Evolutionary conservation across 2,113 vertebrate genomes (phyloP), one percentile per base, ranked within the genome.

Genomic region (Malurus cyaneus): DNA sequence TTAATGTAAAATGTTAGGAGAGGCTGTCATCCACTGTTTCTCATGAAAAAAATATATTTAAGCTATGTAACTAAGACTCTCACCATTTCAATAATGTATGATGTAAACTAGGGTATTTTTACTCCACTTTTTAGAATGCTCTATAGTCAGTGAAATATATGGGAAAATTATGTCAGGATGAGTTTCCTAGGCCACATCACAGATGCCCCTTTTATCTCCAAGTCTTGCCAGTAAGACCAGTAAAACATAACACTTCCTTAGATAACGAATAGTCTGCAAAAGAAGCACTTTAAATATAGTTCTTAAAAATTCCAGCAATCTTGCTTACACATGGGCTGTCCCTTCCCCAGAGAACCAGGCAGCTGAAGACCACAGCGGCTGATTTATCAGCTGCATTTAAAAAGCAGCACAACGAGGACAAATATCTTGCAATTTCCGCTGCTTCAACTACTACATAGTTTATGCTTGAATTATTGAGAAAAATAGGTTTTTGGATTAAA

Each of bases 401-500:
- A 98, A 97, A 97, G 96, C 95, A 84, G 97, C 96, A 96, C 88
- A 94, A 97, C 88, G 71, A 97, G 97, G 97, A 98, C 98, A 98
- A 98, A 98, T 98, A 98, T 96, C 97, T 96, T 95, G 97, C 96
- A 96, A 97, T 98, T 97, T 98, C 98, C 93, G 92, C 97, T 96
- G 86, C 97, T 97, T 96, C 97, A 96, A 97, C 97, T 96, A 97
- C 97, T 98, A 97, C 97, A 96, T 96, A 97, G 97, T 98, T 98
- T 98, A 98, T 98, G 98, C 98, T 98, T 98, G 98, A 98, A 98
- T 98, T 98, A 98, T 98, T 98, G 97, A 98, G 98, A 98, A 98
- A 98, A 98, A 98, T 98, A 97, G 98, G 98, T 97, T 98, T 98
- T 96, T 93, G 98, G 98, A 98, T 99, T 99, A 99, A 99, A 99